A percentile compares a stretch with the other conserved stretches of the same genome.
Evolutionary conservation across 2,113 vertebrate species (phyloP).

Genomic region (Gymnarchus niloticus): DNA sequence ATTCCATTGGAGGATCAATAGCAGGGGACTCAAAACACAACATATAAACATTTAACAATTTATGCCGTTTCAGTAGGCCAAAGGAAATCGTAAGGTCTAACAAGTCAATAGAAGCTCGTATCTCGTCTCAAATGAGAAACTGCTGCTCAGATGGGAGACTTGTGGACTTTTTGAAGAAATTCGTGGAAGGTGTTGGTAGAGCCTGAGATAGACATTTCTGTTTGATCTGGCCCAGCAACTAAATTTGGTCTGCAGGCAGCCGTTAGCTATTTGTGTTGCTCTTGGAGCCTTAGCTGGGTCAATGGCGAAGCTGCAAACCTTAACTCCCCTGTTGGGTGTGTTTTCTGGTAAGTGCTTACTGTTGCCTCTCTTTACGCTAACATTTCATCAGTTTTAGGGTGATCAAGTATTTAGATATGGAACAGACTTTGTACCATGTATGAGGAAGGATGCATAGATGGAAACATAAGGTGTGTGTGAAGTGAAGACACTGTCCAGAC

Average conservation of each 20-base stretch:
- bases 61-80: not conserved
- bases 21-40: too few relatives aligned
- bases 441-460: not conserved
- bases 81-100: not conserved
- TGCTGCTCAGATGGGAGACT: conserved; percentile 33
- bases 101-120: conserved; percentile 17
- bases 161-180: conserved; percentile 14
- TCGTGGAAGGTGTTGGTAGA: not conserved
- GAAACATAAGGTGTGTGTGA: not conserved
- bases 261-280: not conserved
- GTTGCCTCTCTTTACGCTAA: not conserved
- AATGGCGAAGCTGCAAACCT: not conserved
- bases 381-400: too few relatives aligned
- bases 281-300: not conserved
- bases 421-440: not conserved
- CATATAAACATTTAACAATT: too few relatives aligned
- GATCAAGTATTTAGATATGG: not conserved
- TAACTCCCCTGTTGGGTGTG: not conserved
- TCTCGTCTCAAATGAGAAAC: conserved; percentile 19
- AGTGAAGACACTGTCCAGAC: too few relatives aligned
- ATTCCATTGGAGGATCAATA: not conserved
- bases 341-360: not conserved
- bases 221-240: too few relatives aligned
- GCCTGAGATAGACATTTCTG: too few relatives aligned
- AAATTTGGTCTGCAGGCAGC: too few relatives aligned